These are phyloP conservation scores for Mormyrus hasselquistii DNA, from an alignment of 2,797 vertebrate species.

Conservation along the genomic window DNA sequence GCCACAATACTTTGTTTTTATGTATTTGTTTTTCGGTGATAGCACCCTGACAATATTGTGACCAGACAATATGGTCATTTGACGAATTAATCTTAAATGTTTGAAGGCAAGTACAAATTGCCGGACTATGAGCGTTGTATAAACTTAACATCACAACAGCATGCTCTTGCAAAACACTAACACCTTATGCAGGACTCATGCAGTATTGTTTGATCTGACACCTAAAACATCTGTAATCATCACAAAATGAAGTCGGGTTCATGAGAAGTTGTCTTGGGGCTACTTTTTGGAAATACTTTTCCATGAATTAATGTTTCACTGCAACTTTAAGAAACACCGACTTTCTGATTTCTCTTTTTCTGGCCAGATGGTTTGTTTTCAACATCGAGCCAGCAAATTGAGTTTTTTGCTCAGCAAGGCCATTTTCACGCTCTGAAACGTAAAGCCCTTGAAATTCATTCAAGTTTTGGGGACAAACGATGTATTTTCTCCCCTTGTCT, in stretches of 20 bases:
- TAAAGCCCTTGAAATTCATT: conserved; percentile 1
- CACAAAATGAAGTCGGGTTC: not conserved
- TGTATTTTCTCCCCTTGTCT: not conserved
- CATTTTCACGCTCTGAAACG: not conserved
- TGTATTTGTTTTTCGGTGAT: not conserved
- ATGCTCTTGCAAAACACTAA: not conserved
- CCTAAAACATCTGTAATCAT: not conserved
- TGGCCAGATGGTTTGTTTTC: not conserved
- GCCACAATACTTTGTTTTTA: not conserved
- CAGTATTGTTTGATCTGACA: not conserved
- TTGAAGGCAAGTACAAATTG: not conserved
- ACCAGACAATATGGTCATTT: not conserved
- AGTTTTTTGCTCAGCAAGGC: not conserved
- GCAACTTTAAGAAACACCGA: not conserved
- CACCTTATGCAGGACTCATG: not conserved
- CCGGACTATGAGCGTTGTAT: not conserved
- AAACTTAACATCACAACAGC: not conserved
- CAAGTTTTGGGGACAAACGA: not conserved
- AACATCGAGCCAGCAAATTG: not conserved
- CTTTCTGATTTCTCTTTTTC: not conserved
- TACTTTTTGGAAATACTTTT: not conserved
- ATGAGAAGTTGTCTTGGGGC: not conserved
- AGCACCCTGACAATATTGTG: not conserved
- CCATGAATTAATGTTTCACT: not conserved
- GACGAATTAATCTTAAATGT: not conserved